These are phyloP conservation scores for Eutolmus rufibarbis DNA, from an alignment of 2,888 invertebrate species.

Conservation along the genomic window DNA sequence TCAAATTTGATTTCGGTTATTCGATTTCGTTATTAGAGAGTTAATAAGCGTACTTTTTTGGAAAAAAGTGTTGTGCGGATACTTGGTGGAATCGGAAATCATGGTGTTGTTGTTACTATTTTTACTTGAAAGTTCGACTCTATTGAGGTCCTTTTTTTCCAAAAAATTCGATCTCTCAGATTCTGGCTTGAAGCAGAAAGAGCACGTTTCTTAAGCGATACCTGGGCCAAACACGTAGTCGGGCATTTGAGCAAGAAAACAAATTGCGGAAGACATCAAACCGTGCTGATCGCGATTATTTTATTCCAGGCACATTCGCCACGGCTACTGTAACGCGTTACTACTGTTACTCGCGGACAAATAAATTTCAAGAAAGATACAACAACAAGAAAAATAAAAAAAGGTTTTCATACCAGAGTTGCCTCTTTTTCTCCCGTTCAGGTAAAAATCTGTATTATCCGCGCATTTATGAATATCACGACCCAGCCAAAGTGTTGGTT, in stretches of 20 bases:
- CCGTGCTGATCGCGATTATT: slow-evolving; percentile 19
- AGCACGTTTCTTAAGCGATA: neutral
- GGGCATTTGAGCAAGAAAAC: neutral
- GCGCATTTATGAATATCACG: slow-evolving; percentile 26
- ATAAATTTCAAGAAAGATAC: neutral
- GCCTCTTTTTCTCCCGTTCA: slow-evolving; percentile 2
- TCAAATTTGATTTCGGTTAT: no score
- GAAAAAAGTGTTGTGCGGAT: no score
- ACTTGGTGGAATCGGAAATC: no score
- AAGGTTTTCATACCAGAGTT: neutral
- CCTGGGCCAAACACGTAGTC: neutral
- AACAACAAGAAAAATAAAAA: neutral
- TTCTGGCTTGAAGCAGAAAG: neutral
- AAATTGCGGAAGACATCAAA: slow-evolving; percentile 38
- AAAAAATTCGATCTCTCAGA: neutral
- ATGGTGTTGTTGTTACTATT: no score
- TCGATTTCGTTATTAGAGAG: no score
- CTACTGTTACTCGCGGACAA: slow-evolving; percentile 20
- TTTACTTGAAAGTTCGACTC: no score
- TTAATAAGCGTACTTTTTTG: no score
- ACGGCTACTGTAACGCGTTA: slow-evolving; percentile 13
- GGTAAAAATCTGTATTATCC: slow-evolving; percentile 30
- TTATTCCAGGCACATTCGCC: slow-evolving; percentile 24
- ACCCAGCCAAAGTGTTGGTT: neutral
- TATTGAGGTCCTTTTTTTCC: neutral